Evolutionary conservation across 1,140 invertebrate genomes (phyloP).

Genomic region (Aphis gossypii): DNA sequence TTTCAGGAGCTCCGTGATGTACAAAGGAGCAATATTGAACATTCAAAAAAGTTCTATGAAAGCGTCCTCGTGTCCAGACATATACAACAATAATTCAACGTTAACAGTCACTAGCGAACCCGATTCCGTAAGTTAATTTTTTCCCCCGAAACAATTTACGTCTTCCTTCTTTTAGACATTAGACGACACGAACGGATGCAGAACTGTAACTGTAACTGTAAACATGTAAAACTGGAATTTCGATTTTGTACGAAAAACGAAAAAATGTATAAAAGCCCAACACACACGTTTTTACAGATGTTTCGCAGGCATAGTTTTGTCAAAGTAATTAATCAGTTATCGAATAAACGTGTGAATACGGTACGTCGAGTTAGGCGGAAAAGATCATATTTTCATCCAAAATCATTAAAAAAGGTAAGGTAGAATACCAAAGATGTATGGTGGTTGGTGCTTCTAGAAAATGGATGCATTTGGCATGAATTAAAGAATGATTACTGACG

Average conservation of each 20-base stretch:
- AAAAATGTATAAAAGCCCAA: not conserved
- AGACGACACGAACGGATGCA: not conserved
- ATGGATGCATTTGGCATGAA: slow-evolving; percentile 25
- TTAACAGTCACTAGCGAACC: slow-evolving; percentile 84
- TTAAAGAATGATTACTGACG: not conserved
- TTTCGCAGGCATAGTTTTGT: slow-evolving; percentile 38
- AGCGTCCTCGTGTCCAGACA: slow-evolving; percentile 86
- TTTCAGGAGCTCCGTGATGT: slow-evolving; percentile 76
- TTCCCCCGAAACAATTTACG: not conserved
- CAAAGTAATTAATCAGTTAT: slow-evolving; percentile 56
- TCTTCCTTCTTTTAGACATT: not conserved
- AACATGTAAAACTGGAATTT: not conserved
- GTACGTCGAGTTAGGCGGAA: slow-evolving; percentile 51
- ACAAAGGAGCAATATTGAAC: slow-evolving; percentile 85
- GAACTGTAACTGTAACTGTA: not conserved
- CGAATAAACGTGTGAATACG: slow-evolving; percentile 47
- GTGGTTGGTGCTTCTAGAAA: not conserved
- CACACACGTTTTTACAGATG: slow-evolving; percentile 51
- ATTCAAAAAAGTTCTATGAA: slow-evolving; percentile 80
- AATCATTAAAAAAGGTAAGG: slow-evolving; percentile 48
- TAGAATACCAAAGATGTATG: not conserved
- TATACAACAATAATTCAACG: slow-evolving; percentile 87
- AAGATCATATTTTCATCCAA: slow-evolving; percentile 51
- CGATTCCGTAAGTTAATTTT: slow-evolving; percentile 63
- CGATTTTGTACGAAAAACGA: not conserved